These are phyloP conservation scores for Rhea americana DNA, from an alignment of 2,113 vertebrate species.

Conservation along the genomic window DNA sequence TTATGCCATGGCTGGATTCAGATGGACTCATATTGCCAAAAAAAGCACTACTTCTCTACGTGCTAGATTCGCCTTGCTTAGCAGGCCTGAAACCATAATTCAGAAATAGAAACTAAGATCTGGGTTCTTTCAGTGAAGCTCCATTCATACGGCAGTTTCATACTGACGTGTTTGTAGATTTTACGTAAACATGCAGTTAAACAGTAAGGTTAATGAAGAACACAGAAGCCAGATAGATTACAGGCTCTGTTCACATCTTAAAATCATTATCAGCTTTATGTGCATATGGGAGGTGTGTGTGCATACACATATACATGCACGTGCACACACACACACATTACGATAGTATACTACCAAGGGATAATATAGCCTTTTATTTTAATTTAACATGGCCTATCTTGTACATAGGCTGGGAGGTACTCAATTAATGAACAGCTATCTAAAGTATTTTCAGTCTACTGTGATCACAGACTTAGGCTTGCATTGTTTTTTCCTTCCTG, in stretches of 20 bases:
- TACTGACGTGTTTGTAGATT: fast-evolving
- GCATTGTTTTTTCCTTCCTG: not conserved
- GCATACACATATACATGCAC: not conserved
- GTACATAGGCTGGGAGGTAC: not conserved
- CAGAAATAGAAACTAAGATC: not conserved
- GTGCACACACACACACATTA: not conserved
- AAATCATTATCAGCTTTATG: not conserved
- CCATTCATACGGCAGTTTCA: not conserved
- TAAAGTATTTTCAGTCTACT: not conserved
- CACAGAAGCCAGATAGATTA: fast-evolving
- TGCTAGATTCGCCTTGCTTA: not conserved
- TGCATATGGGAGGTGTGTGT: too few species aligned
- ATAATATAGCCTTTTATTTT: not conserved
- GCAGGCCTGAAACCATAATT: not conserved
- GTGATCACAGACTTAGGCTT: not conserved
- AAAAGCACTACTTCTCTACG: not conserved
- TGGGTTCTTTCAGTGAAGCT: not conserved
- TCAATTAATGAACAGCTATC: not conserved
- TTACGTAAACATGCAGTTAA: not conserved
- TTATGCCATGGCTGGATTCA: not conserved
- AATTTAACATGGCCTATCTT: not conserved
- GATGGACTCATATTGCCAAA: not conserved
- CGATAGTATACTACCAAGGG: not conserved
- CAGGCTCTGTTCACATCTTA: not conserved
- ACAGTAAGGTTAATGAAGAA: not conserved